Percentiles rank a stretch among this genome's conserved stretches.
phyloP scores from a whole-genome alignment of 2,888 invertebrate genomes.

The Rhaphigaster nebulosa region DNA sequence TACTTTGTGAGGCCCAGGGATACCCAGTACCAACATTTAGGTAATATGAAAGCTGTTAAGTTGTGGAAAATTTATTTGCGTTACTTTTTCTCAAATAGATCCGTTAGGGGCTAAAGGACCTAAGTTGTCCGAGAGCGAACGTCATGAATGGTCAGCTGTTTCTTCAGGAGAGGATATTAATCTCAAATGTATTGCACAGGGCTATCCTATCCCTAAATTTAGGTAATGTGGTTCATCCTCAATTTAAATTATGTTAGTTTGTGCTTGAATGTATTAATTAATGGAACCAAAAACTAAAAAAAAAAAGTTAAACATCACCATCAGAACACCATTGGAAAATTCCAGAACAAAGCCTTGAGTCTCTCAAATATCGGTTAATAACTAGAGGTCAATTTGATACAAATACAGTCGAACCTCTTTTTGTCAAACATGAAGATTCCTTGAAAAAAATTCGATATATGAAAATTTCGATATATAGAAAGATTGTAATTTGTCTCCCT shows the following conservation, averaged over 20 bases:
- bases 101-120: constrained; percentile 67
- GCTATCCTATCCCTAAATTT: constrained; percentile 71
- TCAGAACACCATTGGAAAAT: too few species aligned
- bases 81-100: constrained; percentile 64
- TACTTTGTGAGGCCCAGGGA: constrained; percentile 75
- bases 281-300: too few species aligned
- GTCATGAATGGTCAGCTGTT: constrained; percentile 72
- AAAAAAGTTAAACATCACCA: too few species aligned
- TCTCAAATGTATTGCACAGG: constrained; percentile 70
- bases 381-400: too few species aligned
- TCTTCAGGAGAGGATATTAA: constrained; percentile 73
- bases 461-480: too few species aligned
- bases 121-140: constrained; percentile 66
- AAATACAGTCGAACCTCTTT: too few species aligned
- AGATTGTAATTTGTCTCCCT: too few species aligned
- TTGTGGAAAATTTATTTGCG: neutral
- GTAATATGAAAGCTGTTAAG: constrained; percentile 68
- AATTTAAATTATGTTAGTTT: neutral
- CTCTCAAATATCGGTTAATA: too few species aligned
- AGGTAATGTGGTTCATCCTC: constrained; percentile 69
- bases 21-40: constrained; percentile 74
- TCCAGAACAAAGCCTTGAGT: too few species aligned
- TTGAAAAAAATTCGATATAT: too few species aligned
- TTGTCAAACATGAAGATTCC: too few species aligned
- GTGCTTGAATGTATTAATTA: neutral